Percentiles rank a stretch among this genome's conserved stretches.
Evolutionary conservation across 2,888 invertebrate genomes (phyloP).

Genomic region (Saturnia pavonia): DNA sequence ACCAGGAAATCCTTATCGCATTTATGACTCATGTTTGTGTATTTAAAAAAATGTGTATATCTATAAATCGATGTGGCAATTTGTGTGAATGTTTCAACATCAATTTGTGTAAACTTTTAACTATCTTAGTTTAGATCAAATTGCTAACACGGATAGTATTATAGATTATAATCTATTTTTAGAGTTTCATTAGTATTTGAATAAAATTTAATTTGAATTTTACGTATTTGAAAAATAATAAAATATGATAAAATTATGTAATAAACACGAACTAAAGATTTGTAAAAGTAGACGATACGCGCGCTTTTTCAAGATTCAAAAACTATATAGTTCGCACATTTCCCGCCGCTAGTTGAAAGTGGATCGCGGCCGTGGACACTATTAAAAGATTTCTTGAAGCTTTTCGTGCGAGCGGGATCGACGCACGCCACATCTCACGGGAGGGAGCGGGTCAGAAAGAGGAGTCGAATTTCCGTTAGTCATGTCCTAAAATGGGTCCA

Average conservation of each 20-base stretch:
- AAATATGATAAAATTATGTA: conserved; percentile 19
- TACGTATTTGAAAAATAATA: conserved; percentile 20
- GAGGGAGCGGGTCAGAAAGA: conserved; percentile 77
- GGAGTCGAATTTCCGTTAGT: conserved; percentile 86
- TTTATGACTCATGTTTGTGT: conserved; percentile 71
- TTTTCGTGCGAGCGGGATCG: conserved; percentile 77
- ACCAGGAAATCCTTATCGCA: conserved; percentile 65
- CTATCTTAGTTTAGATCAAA: neutral
- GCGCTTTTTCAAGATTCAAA: conserved; percentile 55
- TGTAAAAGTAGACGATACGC: conserved; percentile 35
- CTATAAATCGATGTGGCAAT: conserved; percentile 38
- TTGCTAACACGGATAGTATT: neutral
- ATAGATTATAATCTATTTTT: conserved; percentile 9
- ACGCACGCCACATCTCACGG: conserved; percentile 64
- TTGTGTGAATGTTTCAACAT: conserved; percentile 1
- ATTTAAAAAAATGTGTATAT: conserved; percentile 51
- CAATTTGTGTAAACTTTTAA: neutral
- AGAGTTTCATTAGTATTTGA: neutral
- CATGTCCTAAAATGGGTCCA: conserved; percentile 88
- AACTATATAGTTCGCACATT: conserved; percentile 60
- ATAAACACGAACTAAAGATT: conserved; percentile 15
- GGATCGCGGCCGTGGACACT: conserved; percentile 83
- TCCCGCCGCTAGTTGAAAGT: conserved; percentile 80
- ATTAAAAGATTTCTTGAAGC: conserved; percentile 83
- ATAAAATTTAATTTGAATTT: too few relatives aligned